Evolutionary conservation across 1,140 invertebrate species (phyloP).

Genomic region (Diachasmimorpha longicaudata): DNA sequence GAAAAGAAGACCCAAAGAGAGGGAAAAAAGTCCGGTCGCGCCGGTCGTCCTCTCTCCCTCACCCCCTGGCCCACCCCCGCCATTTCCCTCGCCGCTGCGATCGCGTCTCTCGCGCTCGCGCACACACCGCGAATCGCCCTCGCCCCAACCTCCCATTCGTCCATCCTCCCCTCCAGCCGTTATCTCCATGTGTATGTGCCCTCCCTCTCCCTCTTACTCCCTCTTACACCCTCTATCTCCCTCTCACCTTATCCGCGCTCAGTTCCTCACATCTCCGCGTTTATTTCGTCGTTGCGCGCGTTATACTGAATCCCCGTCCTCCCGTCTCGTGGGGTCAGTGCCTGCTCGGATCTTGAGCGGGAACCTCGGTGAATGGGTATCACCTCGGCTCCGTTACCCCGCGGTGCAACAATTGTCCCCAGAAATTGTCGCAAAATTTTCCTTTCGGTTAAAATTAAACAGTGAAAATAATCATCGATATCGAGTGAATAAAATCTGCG

Average conservation of each 20-base stretch:
- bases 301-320: slow-evolving; percentile 15
- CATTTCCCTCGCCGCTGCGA: not conserved
- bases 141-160: not conserved
- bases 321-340: slow-evolving; percentile 53
- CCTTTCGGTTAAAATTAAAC: no score
- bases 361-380: slow-evolving; percentile 37
- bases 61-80: slow-evolving; percentile 10
- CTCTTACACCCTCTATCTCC: slow-evolving; percentile 19
- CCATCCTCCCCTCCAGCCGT: not conserved
- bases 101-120: not conserved
- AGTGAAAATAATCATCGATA: no score
- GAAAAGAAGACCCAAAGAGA: not conserved
- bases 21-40: slow-evolving; percentile 25
- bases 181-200: not conserved
- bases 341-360: slow-evolving; percentile 56
- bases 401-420: not conserved
- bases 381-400: not conserved
- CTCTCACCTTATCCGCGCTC: no score
- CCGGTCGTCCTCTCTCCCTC: slow-evolving; percentile 25
- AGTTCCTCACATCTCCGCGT: slow-evolving; percentile 18
- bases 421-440: not conserved
- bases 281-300: not conserved
- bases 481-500: no score
- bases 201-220: not conserved
- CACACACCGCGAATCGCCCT: not conserved